Evolutionary conservation across 2,888 invertebrate genomes (phyloP).

Genomic region (Agapostemon virescens): DNA sequence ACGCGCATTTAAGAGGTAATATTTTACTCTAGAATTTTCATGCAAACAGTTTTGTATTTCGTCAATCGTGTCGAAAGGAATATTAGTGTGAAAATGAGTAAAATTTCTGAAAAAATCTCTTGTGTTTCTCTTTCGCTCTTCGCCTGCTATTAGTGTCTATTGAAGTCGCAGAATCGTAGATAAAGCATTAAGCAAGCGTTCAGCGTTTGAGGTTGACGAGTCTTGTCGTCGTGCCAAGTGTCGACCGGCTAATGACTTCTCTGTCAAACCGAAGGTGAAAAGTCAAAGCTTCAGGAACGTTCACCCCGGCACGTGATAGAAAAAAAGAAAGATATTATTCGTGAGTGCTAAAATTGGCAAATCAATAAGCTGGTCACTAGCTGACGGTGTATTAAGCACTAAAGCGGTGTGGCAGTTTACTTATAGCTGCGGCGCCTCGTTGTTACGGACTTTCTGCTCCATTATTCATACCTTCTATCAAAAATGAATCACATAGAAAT

Average conservation of each 20-base stretch:
- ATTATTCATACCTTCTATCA: slow-evolving; percentile 1
- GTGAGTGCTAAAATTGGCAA: slow-evolving; percentile 30
- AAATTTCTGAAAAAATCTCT: slow-evolving; percentile 24
- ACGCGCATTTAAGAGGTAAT: too few relatives aligned
- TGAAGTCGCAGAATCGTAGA: slow-evolving; percentile 32
- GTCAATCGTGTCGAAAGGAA: too few relatives aligned
- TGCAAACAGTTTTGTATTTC: too few relatives aligned
- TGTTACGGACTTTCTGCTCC: slow-evolving; percentile 15
- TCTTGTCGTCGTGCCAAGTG: slow-evolving; percentile 43
- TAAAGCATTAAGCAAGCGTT: slow-evolving; percentile 13
- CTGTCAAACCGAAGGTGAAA: slow-evolving; percentile 45
- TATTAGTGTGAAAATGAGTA: slow-evolving; percentile 14
- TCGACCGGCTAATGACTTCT: slow-evolving; percentile 51
- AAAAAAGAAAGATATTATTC: slow-evolving; percentile 32
- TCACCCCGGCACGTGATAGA: slow-evolving; percentile 39
- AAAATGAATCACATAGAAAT: not conserved
- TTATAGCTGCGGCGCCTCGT: not conserved
- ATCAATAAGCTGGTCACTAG: slow-evolving; percentile 45
- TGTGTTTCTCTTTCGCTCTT: not conserved
- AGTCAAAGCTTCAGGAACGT: slow-evolving; percentile 56
- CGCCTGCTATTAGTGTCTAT: not conserved
- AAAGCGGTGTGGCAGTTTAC: not conserved
- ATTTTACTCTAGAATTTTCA: too few relatives aligned
- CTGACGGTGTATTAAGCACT: slow-evolving; percentile 9
- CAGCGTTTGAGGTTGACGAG: slow-evolving; percentile 28